Evolutionary conservation across 2,113 vertebrate species (phyloP).

Genomic region (Toxotes chatareus): DNA sequence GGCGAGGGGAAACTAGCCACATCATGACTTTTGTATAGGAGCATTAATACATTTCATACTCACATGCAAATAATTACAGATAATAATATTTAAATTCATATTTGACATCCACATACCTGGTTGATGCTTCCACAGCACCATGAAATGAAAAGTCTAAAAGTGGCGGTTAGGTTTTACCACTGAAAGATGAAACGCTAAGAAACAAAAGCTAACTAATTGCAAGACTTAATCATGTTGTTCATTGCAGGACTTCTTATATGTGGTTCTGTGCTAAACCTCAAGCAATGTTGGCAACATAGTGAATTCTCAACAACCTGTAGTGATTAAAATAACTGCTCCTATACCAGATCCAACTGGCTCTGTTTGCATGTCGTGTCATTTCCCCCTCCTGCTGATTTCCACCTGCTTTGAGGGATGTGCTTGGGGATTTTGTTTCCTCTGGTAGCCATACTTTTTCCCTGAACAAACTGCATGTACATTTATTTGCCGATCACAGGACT

Average conservation of each 20-base stretch:
- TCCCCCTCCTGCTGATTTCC: constrained; percentile 55
- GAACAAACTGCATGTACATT: neutral
- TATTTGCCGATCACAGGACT: constrained; percentile 5
- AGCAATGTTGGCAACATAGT: neutral
- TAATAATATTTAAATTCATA: too few species aligned
- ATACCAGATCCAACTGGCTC: constrained; percentile 48
- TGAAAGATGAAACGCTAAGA: neutral
- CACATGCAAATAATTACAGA: neutral
- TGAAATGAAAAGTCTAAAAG: neutral
- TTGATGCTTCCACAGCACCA: neutral
- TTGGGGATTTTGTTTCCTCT: constrained; percentile 28
- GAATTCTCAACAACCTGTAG: constrained; percentile 19
- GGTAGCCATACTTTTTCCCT: neutral
- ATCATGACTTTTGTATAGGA: constrained; percentile 17
- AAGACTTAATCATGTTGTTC: neutral
- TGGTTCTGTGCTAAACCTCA: neutral
- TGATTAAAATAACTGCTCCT: constrained; percentile 38
- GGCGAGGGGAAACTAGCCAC: neutral
- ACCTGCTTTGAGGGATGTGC: constrained; percentile 56
- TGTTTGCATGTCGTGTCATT: constrained; percentile 37
- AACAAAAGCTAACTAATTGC: neutral
- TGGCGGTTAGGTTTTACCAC: neutral
- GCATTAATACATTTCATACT: neutral
- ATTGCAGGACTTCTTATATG: neutral
- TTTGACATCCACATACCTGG: too few species aligned